Evolutionary conservation across 2,888 invertebrate species (phyloP), one percentile per base, ranked within the genome.

Genomic region (Chrysina gloriosa): DNA sequence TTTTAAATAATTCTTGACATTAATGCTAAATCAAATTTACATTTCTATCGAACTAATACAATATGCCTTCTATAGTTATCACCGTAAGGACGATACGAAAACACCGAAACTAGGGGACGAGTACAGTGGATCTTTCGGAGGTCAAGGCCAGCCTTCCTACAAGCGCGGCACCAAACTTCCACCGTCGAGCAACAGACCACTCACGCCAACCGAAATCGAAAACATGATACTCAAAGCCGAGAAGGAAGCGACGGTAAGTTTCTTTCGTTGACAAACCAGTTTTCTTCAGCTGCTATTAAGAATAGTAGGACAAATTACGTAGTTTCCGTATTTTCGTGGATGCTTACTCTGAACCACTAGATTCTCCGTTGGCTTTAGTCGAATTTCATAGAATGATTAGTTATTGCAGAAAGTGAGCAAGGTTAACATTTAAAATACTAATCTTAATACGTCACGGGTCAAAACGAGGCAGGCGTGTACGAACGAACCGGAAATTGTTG

Each of bases 241-340:
- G 80, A 88, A 87, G 73, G 89, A 89, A 79, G 88, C 88, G 14
- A 76, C 88, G 84, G 89, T 89, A 82, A 83, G 84, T 69, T 11
- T 25, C 11, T 23, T 58, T 19, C 52, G 61, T 61, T 34, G 16
- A 56, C 23, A 66, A 58, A 47, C 56, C 58, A 48, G 61, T 36
- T 58, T 48, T 27, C 36, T 34, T 58, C 36, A 36, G 58, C 48
- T 34, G 6, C 27, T 42, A 58, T 58, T 58, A 16, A 16, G 58
- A 58, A 42, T 58, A 58, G 58, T 61, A 61, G 58, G 58, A 27
- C 58, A 61, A 7, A 9, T 58, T 39, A 58, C 58, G 25, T 42
- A 58, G 31, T 2, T 31, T 16, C 4, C 16, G 19, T 52, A 52
- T 52, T 48, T 48, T 21, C n/a, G 25, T 48, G 9, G 25, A 48